These are phyloP conservation scores for Chaunax sp. DNA, from an alignment of 2,797 vertebrate genomes.

Conservation along the genomic window DNA sequence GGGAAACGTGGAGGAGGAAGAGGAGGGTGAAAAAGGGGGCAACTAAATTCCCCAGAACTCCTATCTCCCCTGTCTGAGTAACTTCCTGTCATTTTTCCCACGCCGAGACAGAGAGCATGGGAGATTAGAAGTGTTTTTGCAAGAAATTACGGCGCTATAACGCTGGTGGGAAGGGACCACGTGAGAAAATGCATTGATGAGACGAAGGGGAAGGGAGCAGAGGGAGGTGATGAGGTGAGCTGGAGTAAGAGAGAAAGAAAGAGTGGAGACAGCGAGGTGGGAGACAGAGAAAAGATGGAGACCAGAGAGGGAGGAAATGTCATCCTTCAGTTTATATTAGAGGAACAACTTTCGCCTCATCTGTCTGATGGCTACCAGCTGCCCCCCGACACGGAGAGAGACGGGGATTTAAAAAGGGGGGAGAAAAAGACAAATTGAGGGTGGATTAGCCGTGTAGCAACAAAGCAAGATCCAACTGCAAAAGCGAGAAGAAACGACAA, in stretches of 20 bases:
- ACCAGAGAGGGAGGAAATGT: slow-evolving; percentile 59
- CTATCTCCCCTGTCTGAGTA: slow-evolving; percentile 58
- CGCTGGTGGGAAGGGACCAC: slow-evolving; percentile 13
- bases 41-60: slow-evolving; percentile 62
- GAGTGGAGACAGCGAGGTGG: neutral
- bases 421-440: slow-evolving; percentile 20
- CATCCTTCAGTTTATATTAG: slow-evolving; percentile 64
- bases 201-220: neutral
- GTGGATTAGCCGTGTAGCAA: slow-evolving; percentile 33
- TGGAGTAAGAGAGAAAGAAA: neutral
- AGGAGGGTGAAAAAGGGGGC: slow-evolving; percentile 31
- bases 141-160: slow-evolving; percentile 55
- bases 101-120: slow-evolving; percentile 33
- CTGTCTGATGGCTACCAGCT: slow-evolving; percentile 62
- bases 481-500: slow-evolving; percentile 15
- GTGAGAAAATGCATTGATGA: slow-evolving; percentile 33
- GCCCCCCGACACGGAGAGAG: slow-evolving; percentile 24
- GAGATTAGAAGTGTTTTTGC: slow-evolving; percentile 62
- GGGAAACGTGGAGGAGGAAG: slow-evolving; percentile 7
- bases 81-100: slow-evolving; percentile 78
- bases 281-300: slow-evolving; percentile 27
- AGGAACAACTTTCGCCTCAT: slow-evolving; percentile 45
- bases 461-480: slow-evolving; percentile 3
- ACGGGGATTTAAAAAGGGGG: neutral
- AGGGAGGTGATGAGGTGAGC: neutral